Conservation (phyloP, 2,888 invertebrate genomes). For the Drosophila fulvimacula region DNA sequence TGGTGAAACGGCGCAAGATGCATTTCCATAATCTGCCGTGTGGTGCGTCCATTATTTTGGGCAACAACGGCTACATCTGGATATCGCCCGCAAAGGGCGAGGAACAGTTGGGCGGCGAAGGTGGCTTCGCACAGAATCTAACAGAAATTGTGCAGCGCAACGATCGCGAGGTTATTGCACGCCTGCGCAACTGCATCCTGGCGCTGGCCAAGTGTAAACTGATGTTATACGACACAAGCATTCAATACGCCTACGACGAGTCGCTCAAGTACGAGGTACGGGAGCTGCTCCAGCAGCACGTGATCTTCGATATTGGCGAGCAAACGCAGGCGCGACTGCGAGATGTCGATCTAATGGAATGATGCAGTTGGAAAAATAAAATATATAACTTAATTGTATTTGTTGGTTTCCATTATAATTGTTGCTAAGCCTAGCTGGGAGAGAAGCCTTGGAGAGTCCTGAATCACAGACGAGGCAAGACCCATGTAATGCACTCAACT, state of each 20-base stretch:
- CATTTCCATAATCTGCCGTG: slow-evolving; percentile 97
- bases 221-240: slow-evolving; percentile 96
- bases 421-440: background rate
- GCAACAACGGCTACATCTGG: slow-evolving; percentile 99
- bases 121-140: slow-evolving; percentile 92
- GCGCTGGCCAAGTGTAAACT: slow-evolving; percentile 94
- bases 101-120: slow-evolving; percentile 87
- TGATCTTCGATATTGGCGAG: slow-evolving; percentile 93
- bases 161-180: slow-evolving; percentile 94
- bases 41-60: slow-evolving; percentile 96
- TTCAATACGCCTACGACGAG: slow-evolving; percentile 95
- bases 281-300: slow-evolving; percentile 93
- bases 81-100: slow-evolving; percentile 90
- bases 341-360: slow-evolving; percentile 81
- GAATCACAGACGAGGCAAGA: too few species aligned
- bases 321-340: slow-evolving; percentile 91
- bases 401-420: background rate
- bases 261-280: slow-evolving; percentile 92
- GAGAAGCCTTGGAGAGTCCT: background rate
- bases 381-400: background rate
- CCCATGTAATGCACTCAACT: background rate
- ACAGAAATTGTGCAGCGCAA: slow-evolving; percentile 88
- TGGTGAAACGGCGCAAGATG: slow-evolving; percentile 96
- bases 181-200: slow-evolving; percentile 95
- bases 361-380: slow-evolving; percentile 25